These are phyloP conservation scores for Colostygia pectinataria DNA, from an alignment of 2,888 invertebrate species.

Conservation along the genomic window DNA sequence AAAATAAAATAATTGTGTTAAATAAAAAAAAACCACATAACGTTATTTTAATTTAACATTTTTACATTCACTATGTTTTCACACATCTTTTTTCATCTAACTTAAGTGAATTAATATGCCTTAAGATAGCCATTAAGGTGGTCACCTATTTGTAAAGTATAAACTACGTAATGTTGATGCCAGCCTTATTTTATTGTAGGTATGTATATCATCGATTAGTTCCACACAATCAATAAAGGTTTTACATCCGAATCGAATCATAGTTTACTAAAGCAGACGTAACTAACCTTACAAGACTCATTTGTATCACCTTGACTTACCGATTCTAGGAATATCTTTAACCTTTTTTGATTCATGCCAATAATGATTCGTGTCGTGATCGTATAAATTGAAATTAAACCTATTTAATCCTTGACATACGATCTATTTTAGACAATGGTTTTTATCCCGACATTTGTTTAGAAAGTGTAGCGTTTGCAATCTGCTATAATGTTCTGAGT, in stretches of 20 bases:
- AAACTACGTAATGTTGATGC: too few relatives aligned
- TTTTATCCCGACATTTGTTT: conserved; percentile 52
- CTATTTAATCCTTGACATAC: conserved; percentile 70
- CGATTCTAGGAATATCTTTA: conserved; percentile 47
- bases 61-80: too few relatives aligned
- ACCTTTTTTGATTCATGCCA: conserved; percentile 56
- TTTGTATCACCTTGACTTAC: conserved; percentile 52
- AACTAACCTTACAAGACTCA: conserved; percentile 29
- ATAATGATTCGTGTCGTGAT: too few relatives aligned
- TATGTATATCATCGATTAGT: conserved; percentile 20
- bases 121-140: too few relatives aligned
- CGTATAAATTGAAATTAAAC: conserved; percentile 72
- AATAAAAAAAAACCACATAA: too few relatives aligned
- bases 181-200: too few relatives aligned
- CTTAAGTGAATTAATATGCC: too few relatives aligned
- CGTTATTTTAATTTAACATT: too few relatives aligned
- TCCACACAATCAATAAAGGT: conserved; percentile 27
- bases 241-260: conserved; percentile 28
- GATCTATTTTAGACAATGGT: conserved; percentile 63
- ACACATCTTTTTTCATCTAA: too few relatives aligned
- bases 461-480: conserved; percentile 48
- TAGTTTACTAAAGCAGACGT: conserved; percentile 24
- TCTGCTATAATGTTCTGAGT: conserved; percentile 29
- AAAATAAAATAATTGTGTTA: too few relatives aligned
- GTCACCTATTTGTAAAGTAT: too few relatives aligned